Evolutionary conservation across 2,888 invertebrate species (phyloP), one percentile per base, ranked within the genome.

Genomic region (Fragum whitleyi): DNA sequence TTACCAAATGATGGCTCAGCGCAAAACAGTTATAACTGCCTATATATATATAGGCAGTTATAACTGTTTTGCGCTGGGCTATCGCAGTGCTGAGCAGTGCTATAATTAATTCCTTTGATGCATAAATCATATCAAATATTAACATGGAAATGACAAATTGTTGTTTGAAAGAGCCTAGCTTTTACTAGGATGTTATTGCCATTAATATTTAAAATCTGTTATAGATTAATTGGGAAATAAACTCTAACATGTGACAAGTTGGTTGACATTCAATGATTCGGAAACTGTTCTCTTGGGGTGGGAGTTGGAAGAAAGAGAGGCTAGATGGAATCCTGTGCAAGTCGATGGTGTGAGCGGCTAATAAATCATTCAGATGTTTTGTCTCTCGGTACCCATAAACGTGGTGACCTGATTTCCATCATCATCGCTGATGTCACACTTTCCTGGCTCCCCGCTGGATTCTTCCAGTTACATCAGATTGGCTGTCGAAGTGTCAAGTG

Each of bases 401-500:
- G 65, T 42, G 23, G 47, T 65, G 65, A 65, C 65, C 65, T 42
- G 65, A 65, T 65, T 42, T 65, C 42, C 42, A 42, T 65, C 65
- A 65, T 65, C 65, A 65, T 65, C 42, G 65, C 65, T 65, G 65
- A 42, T 65, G 65, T 65, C 65, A 65, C 65, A 65, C 65, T 42
- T 42, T 65, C 9, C 42, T 65, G 47, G 42, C n/a, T 65, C 65
- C 65, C 65, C 6, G 42, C 26, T 39, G 65, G 14, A 65, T 65
- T 65, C 23, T 16, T 14, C n/a, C 9, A 21, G 65, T 65, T 36
- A 65, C 65, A 65, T 36, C 26, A 61, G 32, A 32, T n/a, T 16
- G n/a, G 61, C 36, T 61, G 28, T 61, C 32, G 32, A 32, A 32
- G 14, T 61, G 61, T 61, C 36, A 32, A 32, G 61, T 14, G 32